Evolutionary conservation across 2,797 vertebrate genomes (phyloP).

Genomic region (Coracias cyanogaster): DNA sequence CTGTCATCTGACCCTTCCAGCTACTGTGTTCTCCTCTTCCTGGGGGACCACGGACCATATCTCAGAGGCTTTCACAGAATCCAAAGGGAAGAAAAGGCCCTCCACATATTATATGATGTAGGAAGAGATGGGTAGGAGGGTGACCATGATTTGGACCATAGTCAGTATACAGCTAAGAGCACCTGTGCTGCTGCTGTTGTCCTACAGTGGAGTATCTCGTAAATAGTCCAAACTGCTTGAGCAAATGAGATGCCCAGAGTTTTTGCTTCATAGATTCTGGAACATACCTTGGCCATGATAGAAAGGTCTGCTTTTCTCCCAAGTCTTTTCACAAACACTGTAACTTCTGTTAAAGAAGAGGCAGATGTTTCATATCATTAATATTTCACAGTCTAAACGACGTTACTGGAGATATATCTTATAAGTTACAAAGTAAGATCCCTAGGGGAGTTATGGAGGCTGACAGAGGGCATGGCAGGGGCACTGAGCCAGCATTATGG

Average conservation of each 20-base stretch:
- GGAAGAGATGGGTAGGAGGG: neutral
- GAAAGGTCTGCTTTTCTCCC: conserved; percentile 77
- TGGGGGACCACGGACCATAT: neutral
- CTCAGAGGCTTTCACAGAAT: neutral
- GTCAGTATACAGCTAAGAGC: neutral
- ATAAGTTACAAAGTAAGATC: neutral
- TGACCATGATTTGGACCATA: neutral
- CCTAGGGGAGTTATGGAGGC: neutral
- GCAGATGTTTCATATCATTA: neutral
- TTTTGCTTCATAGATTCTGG: neutral
- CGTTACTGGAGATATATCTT: neutral
- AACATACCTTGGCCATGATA: conserved; percentile 77
- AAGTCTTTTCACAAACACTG: conserved; percentile 74
- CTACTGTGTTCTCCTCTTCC: neutral
- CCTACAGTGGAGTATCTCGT: neutral
- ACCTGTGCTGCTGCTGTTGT: neutral
- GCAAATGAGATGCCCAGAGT: neutral
- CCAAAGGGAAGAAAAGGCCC: neutral
- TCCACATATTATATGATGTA: too few relatives aligned
- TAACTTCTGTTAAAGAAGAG: conserved; percentile 71
- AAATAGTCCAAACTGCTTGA: neutral
- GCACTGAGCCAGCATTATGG: neutral
- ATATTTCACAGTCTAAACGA: neutral
- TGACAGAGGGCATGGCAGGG: fast-evolving
- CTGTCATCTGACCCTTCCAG: neutral